Evolutionary conservation across 2,113 vertebrate species (phyloP).

Genomic region (Notothenia rossii): DNA sequence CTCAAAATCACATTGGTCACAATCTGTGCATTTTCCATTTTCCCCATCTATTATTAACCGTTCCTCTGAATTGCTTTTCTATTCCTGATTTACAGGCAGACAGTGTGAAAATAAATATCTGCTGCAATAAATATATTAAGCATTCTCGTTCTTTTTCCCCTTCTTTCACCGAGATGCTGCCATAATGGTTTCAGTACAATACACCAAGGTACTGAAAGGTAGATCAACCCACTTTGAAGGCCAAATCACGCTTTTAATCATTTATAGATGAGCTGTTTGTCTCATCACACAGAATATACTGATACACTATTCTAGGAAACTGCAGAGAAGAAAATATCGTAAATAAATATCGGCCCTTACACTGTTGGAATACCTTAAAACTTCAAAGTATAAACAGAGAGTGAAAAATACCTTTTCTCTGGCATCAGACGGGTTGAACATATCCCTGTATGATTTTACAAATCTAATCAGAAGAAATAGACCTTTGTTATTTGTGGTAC

Average conservation of each 20-base stretch:
- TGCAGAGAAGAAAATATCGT: constrained; percentile 12
- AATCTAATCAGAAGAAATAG: no score
- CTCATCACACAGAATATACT: constrained; percentile 41
- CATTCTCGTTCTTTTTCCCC: constrained; percentile 23
- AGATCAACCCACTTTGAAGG: constrained; percentile 40
- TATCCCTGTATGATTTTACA: not conserved
- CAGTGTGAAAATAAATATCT: constrained; percentile 60
- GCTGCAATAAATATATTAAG: constrained; percentile 38
- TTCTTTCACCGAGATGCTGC: constrained; percentile 30
- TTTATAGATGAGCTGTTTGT: constrained; percentile 67
- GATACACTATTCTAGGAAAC: constrained; percentile 29
- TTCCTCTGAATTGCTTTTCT: constrained; percentile 55
- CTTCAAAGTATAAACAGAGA: not conserved
- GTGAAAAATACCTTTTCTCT: not conserved
- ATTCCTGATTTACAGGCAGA: constrained; percentile 52
- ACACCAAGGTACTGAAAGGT: constrained; percentile 25
- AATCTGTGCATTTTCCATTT: constrained; percentile 57
- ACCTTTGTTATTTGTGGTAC: no score
- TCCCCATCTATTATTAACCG: constrained; percentile 55
- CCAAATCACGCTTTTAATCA: constrained; percentile 59
- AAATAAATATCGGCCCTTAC: not conserved
- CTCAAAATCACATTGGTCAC: constrained; percentile 59
- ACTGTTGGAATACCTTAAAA: constrained; percentile 26
- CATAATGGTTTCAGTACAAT: constrained; percentile 46
- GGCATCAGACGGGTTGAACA: not conserved